Evolutionary conservation across 2,113 vertebrate species (phyloP).

Genomic region (Misgurnus anguillicaudatus): DNA sequence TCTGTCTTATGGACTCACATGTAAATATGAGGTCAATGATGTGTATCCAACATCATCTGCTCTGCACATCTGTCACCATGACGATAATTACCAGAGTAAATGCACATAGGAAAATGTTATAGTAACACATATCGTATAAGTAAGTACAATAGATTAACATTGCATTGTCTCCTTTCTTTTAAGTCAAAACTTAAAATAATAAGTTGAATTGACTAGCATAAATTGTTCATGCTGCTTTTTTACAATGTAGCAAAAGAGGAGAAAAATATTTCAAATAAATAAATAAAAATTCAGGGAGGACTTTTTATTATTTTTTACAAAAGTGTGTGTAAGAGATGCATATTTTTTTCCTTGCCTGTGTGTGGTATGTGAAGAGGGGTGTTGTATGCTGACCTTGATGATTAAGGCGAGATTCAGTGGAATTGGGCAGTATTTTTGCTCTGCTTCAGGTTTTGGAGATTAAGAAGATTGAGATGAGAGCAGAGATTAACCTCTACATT

Average conservation of each 20-base stretch:
- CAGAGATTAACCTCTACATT: slow-evolving; percentile 35
- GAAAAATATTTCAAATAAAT: too few species aligned
- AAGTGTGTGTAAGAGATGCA: too few species aligned
- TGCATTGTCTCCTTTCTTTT: neutral
- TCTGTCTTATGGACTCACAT: slow-evolving; percentile 1
- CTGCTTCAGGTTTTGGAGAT: slow-evolving; percentile 14
- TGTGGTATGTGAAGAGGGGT: neutral
- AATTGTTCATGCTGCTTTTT: too few species aligned
- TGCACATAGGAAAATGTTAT: neutral
- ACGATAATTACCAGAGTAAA: slow-evolving; percentile 11
- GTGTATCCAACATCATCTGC: slow-evolving; percentile 27
- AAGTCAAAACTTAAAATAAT: too few species aligned
- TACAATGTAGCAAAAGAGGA: too few species aligned
- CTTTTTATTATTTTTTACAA: too few species aligned
- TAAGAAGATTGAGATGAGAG: slow-evolving; percentile 20
- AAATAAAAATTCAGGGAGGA: neutral
- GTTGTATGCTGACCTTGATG: slow-evolving; percentile 26
- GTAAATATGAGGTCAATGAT: slow-evolving; percentile 11
- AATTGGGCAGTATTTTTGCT: slow-evolving; percentile 28
- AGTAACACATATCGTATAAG: neutral
- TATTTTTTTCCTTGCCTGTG: neutral
- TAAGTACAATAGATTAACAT: neutral
- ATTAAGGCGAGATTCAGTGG: slow-evolving; percentile 17
- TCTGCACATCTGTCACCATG: slow-evolving; percentile 21
- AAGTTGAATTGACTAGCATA: too few species aligned